Evolutionary conservation across 2,113 vertebrate genomes (phyloP).

Genomic region (Heterocephalus glaber): DNA sequence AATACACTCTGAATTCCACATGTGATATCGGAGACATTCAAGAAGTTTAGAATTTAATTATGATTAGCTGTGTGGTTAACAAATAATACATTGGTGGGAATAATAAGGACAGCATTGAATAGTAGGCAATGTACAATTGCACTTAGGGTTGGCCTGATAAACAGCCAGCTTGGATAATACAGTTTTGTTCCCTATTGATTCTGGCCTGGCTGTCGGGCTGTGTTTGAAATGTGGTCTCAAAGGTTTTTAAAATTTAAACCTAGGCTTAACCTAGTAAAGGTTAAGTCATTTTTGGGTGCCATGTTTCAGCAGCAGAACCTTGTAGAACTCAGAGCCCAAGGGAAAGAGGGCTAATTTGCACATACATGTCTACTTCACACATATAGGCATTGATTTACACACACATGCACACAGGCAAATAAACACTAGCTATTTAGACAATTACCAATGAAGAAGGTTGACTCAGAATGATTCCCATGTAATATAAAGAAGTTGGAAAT

Average conservation of each 20-base stretch:
- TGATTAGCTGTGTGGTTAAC: background rate
- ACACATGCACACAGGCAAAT: background rate
- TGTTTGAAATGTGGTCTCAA: background rate
- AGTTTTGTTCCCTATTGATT: background rate
- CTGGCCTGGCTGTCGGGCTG: background rate
- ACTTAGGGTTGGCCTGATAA: background rate
- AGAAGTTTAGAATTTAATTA: slow-evolving; percentile 26
- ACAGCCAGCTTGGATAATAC: background rate
- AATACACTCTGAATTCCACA: background rate
- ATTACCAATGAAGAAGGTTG: background rate
- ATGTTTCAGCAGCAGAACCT: background rate
- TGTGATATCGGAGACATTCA: background rate
- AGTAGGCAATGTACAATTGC: background rate
- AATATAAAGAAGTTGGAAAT: background rate
- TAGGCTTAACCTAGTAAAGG: background rate
- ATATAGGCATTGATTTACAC: background rate
- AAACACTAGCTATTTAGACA: background rate
- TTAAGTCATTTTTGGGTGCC: background rate
- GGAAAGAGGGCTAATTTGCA: background rate
- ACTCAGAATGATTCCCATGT: background rate
- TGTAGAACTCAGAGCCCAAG: background rate
- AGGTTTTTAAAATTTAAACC: slow-evolving; percentile 20
- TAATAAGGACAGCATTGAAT: slow-evolving; percentile 23
- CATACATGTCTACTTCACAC: background rate
- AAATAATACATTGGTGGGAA: background rate